Conservation (phyloP, 2,113 vertebrate genomes). For the Gobiocypris rarus region DNA sequence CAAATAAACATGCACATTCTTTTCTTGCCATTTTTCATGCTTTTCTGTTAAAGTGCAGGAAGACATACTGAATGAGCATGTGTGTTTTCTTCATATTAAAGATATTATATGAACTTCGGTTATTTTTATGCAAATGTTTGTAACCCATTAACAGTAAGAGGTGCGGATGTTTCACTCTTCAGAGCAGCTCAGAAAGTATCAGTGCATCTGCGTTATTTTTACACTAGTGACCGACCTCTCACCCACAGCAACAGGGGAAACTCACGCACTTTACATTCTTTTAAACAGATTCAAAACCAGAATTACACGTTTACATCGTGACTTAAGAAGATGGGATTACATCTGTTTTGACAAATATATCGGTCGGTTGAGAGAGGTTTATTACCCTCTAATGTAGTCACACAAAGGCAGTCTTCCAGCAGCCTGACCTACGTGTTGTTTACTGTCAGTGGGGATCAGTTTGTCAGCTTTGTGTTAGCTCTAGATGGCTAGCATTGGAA, state of each 20-base stretch:
- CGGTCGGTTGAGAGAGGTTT: neutral
- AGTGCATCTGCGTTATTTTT: slow-evolving; percentile 38
- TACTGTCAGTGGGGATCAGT: neutral
- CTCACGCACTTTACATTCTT: slow-evolving; percentile 14
- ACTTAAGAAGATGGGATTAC: neutral
- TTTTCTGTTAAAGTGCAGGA: neutral
- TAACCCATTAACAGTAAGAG: neutral
- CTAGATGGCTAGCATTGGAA: slow-evolving; percentile 30
- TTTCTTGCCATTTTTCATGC: neutral
- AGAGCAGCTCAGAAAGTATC: neutral
- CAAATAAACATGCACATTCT: neutral
- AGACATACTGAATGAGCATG: neutral
- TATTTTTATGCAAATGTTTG: neutral
- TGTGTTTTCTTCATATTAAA: neutral
- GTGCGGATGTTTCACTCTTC: neutral
- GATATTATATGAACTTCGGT: neutral
- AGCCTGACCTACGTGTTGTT: slow-evolving; percentile 11
- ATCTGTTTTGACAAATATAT: neutral
- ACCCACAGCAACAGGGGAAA: neutral
- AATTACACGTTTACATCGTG: neutral
- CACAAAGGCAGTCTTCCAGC: neutral
- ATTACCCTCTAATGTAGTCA: neutral
- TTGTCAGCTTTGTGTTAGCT: slow-evolving; percentile 30
- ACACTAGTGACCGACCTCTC: neutral
- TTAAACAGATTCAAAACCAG: neutral